Conservation (phyloP, 2,888 invertebrate species). For the Chouioia cunea region DNA sequence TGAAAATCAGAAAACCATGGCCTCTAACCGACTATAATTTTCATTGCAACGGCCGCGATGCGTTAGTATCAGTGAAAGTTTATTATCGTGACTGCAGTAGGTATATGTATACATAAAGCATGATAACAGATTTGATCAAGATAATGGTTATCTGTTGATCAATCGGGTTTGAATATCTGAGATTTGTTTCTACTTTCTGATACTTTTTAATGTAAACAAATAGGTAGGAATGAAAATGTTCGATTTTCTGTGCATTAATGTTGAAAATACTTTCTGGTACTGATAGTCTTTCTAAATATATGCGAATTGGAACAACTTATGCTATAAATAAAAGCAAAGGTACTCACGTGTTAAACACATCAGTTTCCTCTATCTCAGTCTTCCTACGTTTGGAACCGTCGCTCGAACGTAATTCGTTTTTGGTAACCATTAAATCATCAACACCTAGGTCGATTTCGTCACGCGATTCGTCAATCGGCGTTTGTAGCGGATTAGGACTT, state of each 20-base stretch:
- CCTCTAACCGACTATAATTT: background rate
- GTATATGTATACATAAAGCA: background rate
- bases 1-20: too few relatives aligned
- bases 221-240: background rate
- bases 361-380: constrained; percentile 55
- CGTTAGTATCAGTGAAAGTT: constrained; percentile 1
- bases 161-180: background rate
- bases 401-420: constrained; percentile 37
- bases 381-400: constrained; percentile 56
- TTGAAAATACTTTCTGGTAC: too few relatives aligned
- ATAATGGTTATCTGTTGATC: constrained; percentile 20
- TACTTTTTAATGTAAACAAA: too few relatives aligned
- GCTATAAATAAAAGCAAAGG: too few relatives aligned
- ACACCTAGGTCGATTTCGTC: constrained; percentile 59
- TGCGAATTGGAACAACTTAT: too few relatives aligned
- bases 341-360: constrained; percentile 61
- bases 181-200: too few relatives aligned
- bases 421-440: too few relatives aligned
- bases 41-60: background rate
- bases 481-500: constrained; percentile 59
- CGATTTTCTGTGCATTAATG: too few relatives aligned
- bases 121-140: constrained; percentile 1
- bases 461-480: constrained; percentile 55
- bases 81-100: too few relatives aligned
- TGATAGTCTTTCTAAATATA: too few relatives aligned